Conservation (phyloP, 1,140 invertebrate genomes). For the Drosophila parvula region DNA sequence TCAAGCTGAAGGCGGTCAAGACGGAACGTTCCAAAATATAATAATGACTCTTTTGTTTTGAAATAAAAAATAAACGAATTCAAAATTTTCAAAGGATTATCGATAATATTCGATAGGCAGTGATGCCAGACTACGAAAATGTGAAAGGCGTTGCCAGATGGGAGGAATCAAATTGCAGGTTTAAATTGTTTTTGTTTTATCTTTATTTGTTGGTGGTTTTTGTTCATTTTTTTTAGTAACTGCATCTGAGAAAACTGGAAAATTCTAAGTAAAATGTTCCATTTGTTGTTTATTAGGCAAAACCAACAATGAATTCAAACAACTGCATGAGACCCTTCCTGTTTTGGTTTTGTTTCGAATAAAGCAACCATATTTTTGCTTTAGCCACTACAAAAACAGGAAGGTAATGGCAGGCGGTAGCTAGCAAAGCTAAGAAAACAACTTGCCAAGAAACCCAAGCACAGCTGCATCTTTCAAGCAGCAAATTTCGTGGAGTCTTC, state of each 20-base stretch:
- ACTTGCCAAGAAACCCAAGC: neutral
- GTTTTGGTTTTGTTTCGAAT: neutral
- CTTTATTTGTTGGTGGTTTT: neutral
- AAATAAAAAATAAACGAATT: neutral
- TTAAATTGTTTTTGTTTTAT: neutral
- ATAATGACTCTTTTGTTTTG: conserved; percentile 10
- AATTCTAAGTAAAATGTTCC: too few relatives aligned
- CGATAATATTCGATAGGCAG: conserved; percentile 1
- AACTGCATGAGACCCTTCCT: neutral
- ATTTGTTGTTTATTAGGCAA: neutral
- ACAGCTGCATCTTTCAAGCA: neutral
- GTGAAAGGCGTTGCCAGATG: neutral
- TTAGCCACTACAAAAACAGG: neutral
- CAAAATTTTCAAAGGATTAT: neutral
- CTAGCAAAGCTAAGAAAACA: neutral
- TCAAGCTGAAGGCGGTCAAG: conserved; percentile 56
- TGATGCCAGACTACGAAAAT: neutral
- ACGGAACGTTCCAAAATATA: conserved; percentile 72
- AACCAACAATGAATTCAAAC: neutral
- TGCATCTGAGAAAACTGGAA: neutral
- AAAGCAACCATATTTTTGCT: neutral
- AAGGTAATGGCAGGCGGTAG: neutral
- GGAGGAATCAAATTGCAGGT: too few relatives aligned
- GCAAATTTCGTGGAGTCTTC: neutral
- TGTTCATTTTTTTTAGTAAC: neutral